Percentiles rank a stretch among this genome's conserved stretches.
These are phyloP conservation scores for Hoplias malabaricus DNA, from an alignment of 2,113 vertebrate genomes.

Conservation along the genomic window DNA sequence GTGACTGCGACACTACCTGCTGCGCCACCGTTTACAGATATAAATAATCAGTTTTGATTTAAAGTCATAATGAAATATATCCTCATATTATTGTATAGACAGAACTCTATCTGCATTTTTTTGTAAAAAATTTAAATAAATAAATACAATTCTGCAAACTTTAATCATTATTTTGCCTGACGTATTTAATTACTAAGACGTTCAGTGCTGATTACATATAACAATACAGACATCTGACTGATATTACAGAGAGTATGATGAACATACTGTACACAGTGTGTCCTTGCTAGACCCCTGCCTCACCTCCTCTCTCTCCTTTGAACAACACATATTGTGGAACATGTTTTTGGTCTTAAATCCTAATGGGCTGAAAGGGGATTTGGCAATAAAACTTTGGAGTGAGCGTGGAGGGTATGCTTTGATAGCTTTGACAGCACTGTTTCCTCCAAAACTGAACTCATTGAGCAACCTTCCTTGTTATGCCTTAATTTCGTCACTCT, in stretches of 20 bases:
- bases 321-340: slow-evolving; percentile 49
- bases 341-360: slow-evolving; percentile 54
- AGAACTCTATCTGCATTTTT: too few relatives aligned
- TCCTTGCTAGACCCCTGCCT: background rate
- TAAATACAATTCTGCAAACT: too few relatives aligned
- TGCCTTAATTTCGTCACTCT: background rate
- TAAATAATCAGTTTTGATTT: too few relatives aligned
- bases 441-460: background rate
- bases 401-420: background rate
- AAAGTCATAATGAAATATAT: too few relatives aligned
- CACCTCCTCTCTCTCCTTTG: background rate
- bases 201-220: background rate
- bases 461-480: background rate
- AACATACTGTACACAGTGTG: background rate
- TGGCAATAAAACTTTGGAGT: slow-evolving; percentile 21
- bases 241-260: background rate
- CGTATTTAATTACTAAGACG: too few relatives aligned
- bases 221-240: background rate
- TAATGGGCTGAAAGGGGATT: slow-evolving; percentile 48
- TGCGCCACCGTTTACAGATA: too few relatives aligned
- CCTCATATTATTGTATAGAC: too few relatives aligned
- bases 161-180: too few relatives aligned
- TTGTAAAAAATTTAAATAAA: too few relatives aligned
- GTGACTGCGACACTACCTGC: too few relatives aligned
- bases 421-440: background rate